Evolutionary conservation across 37 sponge, comb jelly and placozoan genomes (phyloP), one percentile per base, ranked within the genome.

Genomic region (Spongilla lacustris): DNA sequence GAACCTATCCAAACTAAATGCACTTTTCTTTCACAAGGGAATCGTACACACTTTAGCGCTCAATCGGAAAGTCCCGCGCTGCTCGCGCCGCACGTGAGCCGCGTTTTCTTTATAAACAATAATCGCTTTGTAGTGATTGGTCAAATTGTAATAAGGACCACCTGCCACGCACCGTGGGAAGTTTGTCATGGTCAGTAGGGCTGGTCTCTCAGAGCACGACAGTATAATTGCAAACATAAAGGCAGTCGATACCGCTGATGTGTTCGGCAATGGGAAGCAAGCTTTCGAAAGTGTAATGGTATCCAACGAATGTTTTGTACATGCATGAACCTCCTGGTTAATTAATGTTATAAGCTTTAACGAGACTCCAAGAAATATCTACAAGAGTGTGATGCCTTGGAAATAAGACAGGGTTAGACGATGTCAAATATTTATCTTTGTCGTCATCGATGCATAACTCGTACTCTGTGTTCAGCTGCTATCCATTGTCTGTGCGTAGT

Each of bases 401-500:
- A 58, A 58, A 58, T 58, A 58, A 58, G 58, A 58, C 58, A 58
- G 58, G 58, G 58, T 58, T 58, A 58, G 58, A 58, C 12, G 14
- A 8, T 6, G 41, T n/a, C 46, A 10, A 46, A 46, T 46, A 4
- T 46, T 8, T 58, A 58, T 58, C 58, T 58, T 58, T 17, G 14
- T 58, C 58, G 58, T 58, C 6, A 6, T 58, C 58, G 58, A 19
- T 10, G 11, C 14, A 17, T 58, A 58, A 58, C 19, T 58, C 58
- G 58, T 58, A 17, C 58, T 34, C 4, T 24, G 24, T 30, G 35
- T 30, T 3, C 32, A 74, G 75, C 31, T 74, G 75, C 75, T 36
- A 33, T 74, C 35, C 75, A 74, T 36, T 74, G 75, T 30, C 5
- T 74, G 75, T 74, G 75, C 35, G 24, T 36, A 74, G 29, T 74